Conservation (phyloP, 2,797 vertebrate genomes). For the Sphenodon punctatus region DNA sequence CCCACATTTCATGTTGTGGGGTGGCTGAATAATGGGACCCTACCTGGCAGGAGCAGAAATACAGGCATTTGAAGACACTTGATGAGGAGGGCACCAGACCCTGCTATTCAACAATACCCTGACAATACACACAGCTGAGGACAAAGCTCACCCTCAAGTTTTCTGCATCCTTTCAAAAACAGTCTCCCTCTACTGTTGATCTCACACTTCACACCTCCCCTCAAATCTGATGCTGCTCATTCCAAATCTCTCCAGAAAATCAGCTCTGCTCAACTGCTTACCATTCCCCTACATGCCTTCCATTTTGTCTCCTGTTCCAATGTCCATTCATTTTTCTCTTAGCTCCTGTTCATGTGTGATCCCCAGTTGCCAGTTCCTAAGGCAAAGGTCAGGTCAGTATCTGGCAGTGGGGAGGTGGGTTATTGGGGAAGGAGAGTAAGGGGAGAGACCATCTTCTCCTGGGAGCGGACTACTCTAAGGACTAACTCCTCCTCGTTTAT, state of each 20-base stretch:
- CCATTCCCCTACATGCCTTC: no score
- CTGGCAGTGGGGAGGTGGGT: no score
- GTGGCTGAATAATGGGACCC: conserved; percentile 50
- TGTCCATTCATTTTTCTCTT: no score
- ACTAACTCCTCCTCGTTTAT: not conserved
- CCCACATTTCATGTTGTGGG: not conserved
- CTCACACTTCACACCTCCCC: not conserved
- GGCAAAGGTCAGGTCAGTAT: no score
- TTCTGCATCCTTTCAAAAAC: no score
- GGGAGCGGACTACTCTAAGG: not conserved
- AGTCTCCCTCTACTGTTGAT: not conserved
- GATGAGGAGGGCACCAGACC: conserved; percentile 1
- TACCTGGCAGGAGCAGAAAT: conserved; percentile 18
- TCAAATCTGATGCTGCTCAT: no score
- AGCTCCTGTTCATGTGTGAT: no score
- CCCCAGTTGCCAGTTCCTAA: no score
- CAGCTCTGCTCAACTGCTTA: no score
- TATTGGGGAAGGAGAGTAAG: no score
- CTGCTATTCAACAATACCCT: conserved; percentile 1
- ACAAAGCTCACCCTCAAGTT: not conserved
- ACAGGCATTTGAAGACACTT: not conserved
- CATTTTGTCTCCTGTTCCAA: no score
- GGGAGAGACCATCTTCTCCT: not conserved
- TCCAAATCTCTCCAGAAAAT: no score
- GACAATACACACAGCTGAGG: not conserved